Evolutionary conservation across 2,888 invertebrate genomes (phyloP), one percentile per base, ranked within the genome.

Genomic region (Ichneumoninae sp.): DNA sequence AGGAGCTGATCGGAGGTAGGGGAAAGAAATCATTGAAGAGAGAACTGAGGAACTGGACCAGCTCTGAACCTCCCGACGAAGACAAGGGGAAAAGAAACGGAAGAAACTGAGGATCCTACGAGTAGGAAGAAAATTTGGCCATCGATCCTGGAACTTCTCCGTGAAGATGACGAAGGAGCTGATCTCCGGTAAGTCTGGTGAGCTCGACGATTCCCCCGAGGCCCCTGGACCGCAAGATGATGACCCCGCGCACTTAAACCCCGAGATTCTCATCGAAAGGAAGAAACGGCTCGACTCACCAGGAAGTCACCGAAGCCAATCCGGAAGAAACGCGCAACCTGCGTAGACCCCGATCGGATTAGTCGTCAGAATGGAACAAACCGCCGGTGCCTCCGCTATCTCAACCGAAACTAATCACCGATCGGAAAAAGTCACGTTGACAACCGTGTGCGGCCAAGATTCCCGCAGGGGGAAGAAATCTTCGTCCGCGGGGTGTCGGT

Each of bases 41-140:
- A 74, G 77, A 47, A 78, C 47, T 3, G 57, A 81, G 8, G 86
- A 74, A 88, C 88, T 13, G 91, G 89, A 52, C 92, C 93, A 66
- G 92, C 92, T n/a, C 86, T 92, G 19, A 92, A 93, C 81, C 91
- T 93, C 16, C 92, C 92, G 63, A 90, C 91, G 83, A 93, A 92
- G 87, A 92, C 92, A 90, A 63, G 77, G 60, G 5, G n/a, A 7
- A 8, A 36, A 36, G 1, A 36, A 36, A 36, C 8, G 7, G 8
- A 36, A 36, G 36, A 36, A 36, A 36, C 36, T 36, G 7, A 36
- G 5, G 8, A 36, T 36, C 8, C 8, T 7, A 36, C 7, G 36
- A 6, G 1, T 7, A 36, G 66, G 47, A 60, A 36, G 44, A 40
- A 26, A 36, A 73, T 10, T 4, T 60, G 16, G 26, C 5, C 8